Base-by-base conservation (phyloP, 2,797 vertebrate species). In the Stomatorhinus walkeri region DNA sequence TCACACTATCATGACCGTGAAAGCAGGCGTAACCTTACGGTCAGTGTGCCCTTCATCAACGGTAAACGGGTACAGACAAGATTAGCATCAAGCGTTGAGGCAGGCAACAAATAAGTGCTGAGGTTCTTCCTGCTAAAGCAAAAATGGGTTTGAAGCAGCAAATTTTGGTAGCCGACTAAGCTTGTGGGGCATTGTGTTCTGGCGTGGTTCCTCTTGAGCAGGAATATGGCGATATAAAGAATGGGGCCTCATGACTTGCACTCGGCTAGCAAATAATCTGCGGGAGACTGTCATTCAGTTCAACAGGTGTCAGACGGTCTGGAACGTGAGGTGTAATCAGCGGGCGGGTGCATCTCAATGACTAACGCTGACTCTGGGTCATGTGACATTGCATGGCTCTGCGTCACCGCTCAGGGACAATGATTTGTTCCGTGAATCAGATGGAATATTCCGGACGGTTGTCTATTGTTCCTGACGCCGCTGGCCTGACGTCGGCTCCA, bases 361-460 rank as follows among this genome's bases (percentile, higher is more conserved):
- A 51, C 81, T 85, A 85, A 51, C 9, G 43, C 22, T 85, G 48
- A 85, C 81, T 48, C 43, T 85, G 43, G 81, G 76, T 72, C 72
- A 76, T 51, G 48, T 81, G 89, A 88, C 90, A 90, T 85, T 88
- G 48, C 92, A 91, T 91, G 92, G 91, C 91, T 93, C 91, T 92
- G 92, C 92, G 54, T 93, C 90, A 92, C 93, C 92, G 93, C 48
- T 48, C 81, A 51, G 48, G 48, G 81, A 85, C 81, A 85, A 51
- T 51, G 22, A 49, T 28, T 52, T 28, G 36, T 87, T 87, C 85
- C 52, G 14, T 56, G 51, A 59, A 40, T 56, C 51, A 56, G 85
- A 87, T 87, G 85, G 68, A 87, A 54, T 59, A 54, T 87, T 87
- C 85, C 52, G 51, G 32, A 87, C 36, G 19, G 12, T 12, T 46